Percentiles rank a stretch among this genome's conserved stretches.
Evolutionary conservation across 2,797 vertebrate species (phyloP).

Genomic region (Myripristis jacobus): DNA sequence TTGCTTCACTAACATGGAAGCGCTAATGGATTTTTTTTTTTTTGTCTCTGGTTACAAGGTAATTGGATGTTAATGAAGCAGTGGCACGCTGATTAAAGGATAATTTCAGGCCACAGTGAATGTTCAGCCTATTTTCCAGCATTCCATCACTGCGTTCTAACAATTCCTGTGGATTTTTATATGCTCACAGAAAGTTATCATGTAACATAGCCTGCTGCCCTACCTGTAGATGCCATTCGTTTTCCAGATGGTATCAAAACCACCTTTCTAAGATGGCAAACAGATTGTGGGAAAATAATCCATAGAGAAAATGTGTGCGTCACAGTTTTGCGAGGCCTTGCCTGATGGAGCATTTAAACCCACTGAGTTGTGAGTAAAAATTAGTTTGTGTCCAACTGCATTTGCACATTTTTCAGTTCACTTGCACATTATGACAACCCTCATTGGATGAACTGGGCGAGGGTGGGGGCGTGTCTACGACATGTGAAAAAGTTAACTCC

Average conservation of each 20-base stretch:
- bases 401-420: no score
- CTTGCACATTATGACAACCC: no score
- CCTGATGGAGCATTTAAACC: no score
- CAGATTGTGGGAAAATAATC: constrained; percentile 5
- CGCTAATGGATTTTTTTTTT: constrained; percentile 39
- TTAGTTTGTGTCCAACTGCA: no score
- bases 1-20: constrained; percentile 27
- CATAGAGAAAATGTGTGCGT: not conserved
- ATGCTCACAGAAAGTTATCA: not conserved
- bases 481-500: no score
- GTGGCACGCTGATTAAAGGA: constrained; percentile 16
- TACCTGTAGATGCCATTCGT: not conserved
- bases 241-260: not conserved
- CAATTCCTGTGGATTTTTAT: not conserved
- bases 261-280: constrained; percentile 8
- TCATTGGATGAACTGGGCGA: no score
- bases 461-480: no score
- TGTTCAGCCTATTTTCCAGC: not conserved
- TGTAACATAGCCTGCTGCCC: not conserved
- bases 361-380: no score
- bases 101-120: not conserved
- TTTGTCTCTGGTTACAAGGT: constrained; percentile 40
- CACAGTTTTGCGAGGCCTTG: no score
- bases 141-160: constrained; percentile 2
- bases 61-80: constrained; percentile 55